phyloP scores from a whole-genome alignment of 2,797 vertebrate species.

The Smutsia temminckii region DNA sequence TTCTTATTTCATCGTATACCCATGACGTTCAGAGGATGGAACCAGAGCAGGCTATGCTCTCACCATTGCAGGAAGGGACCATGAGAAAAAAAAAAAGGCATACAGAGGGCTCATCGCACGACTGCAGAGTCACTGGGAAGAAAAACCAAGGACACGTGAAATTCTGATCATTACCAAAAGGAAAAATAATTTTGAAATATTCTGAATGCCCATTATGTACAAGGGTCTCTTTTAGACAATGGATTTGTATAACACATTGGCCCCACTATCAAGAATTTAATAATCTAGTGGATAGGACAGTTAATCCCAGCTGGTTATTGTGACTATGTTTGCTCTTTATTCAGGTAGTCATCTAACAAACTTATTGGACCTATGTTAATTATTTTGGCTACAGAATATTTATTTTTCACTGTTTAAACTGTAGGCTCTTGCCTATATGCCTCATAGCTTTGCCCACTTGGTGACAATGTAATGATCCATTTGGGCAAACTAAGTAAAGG shows the following conservation, averaged over 20 bases:
- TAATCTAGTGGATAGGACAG: not conserved
- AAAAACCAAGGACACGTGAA: not conserved
- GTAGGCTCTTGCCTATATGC: not conserved
- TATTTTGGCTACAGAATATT: not conserved
- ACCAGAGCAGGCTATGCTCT: not conserved
- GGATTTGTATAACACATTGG: not conserved
- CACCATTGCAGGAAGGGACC: not conserved
- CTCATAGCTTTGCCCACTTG: not conserved
- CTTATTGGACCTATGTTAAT: not conserved
- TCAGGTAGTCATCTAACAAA: not conserved
- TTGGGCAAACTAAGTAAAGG: not conserved
- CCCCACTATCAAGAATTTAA: not conserved
- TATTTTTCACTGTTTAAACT: not conserved
- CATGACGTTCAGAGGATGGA: not conserved
- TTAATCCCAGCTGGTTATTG: not conserved
- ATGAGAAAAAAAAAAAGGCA: no score
- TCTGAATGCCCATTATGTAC: not conserved
- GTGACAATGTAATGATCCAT: not conserved
- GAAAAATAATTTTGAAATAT: slow-evolving; percentile 11
- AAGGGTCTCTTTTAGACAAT: not conserved
- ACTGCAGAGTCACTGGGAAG: not conserved
- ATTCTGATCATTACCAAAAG: not conserved
- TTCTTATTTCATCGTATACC: not conserved
- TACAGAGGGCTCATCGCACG: not conserved
- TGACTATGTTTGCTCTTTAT: not conserved